Percentiles rank a stretch among this genome's conserved stretches.
These are phyloP conservation scores for Percopsis transmontana DNA, from an alignment of 2,113 vertebrate species.

Conservation along the genomic window DNA sequence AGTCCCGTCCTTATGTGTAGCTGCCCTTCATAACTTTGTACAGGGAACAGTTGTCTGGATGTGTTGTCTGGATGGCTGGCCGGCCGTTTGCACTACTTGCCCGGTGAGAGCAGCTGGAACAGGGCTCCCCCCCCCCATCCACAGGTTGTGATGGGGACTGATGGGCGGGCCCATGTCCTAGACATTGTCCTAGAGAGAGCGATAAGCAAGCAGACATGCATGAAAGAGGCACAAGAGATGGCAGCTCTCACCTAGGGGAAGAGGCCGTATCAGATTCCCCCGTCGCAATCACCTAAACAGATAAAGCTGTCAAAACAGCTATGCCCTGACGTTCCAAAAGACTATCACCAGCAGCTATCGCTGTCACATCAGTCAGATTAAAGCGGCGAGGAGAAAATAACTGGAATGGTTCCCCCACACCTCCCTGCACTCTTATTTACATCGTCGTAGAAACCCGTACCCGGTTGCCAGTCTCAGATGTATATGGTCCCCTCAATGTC, in stretches of 20 bases:
- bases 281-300: constrained; percentile 52
- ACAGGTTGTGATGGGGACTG: constrained; percentile 25
- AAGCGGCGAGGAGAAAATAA: constrained; percentile 26
- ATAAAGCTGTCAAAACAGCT: constrained; percentile 71
- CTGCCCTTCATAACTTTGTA: constrained; percentile 5
- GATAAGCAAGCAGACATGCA: constrained; percentile 74
- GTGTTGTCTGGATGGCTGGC: constrained; percentile 21
- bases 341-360: constrained; percentile 48
- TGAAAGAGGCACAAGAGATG: constrained; percentile 70
- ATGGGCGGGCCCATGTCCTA: constrained; percentile 44
- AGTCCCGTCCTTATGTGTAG: constrained; percentile 12
- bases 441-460: fast-evolving
- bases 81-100: neutral
- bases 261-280: constrained; percentile 67
- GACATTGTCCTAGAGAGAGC: constrained; percentile 16
- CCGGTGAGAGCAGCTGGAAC: neutral
- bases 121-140: neutral
- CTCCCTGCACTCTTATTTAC: neutral
- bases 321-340: constrained; percentile 46
- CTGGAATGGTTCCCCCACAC: constrained; percentile 23
- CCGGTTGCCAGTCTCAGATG: constrained; percentile 14
- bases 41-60: constrained; percentile 5
- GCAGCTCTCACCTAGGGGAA: constrained; percentile 63
- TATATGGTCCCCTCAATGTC: constrained; percentile 32
- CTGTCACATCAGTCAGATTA: constrained; percentile 47